Evolutionary conservation across 2,113 vertebrate species (phyloP).

Genomic region (Heterotilapia buettikoferi): DNA sequence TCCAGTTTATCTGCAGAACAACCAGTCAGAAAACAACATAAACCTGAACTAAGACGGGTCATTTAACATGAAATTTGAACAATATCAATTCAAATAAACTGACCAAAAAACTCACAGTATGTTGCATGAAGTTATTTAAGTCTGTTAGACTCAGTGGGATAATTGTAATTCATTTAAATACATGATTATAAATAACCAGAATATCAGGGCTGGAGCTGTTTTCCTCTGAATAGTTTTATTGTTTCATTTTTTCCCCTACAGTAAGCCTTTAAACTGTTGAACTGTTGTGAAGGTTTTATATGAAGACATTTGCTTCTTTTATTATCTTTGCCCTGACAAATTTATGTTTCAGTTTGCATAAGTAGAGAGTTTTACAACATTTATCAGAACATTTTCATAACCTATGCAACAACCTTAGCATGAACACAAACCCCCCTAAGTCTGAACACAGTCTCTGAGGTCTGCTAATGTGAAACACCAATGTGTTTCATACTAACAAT

Average conservation of each 20-base stretch:
- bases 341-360: background rate
- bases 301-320: background rate
- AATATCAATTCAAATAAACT: background rate
- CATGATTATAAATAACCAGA: background rate
- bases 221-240: background rate
- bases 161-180: background rate
- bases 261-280: background rate
- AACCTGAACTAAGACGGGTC: background rate
- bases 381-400: background rate
- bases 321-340: background rate
- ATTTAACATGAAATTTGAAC: background rate
- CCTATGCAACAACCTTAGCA: background rate
- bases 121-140: background rate
- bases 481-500: background rate
- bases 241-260: background rate
- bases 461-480: background rate
- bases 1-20: background rate
- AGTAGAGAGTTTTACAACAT: background rate
- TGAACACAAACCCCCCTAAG: background rate
- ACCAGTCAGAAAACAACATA: background rate
- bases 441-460: background rate
- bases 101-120: background rate
- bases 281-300: background rate
- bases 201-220: background rate
- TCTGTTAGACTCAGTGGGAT: background rate